A percentile compares a stretch with the other conserved stretches of the same genome.
These are phyloP conservation scores for Choristoneura fumiferana DNA, from an alignment of 1,140 invertebrate species.

Conservation along the genomic window DNA sequence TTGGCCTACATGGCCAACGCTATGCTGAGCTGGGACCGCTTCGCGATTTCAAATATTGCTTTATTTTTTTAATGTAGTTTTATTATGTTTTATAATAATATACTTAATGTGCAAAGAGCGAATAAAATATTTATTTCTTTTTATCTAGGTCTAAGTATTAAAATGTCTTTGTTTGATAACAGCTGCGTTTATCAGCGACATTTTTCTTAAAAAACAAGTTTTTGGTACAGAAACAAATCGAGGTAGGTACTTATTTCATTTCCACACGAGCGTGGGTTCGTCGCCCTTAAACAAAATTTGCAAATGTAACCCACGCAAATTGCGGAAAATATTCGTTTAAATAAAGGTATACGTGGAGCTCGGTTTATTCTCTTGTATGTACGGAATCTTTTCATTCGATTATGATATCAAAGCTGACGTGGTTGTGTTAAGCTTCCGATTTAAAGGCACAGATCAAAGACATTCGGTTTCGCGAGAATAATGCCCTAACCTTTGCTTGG, in stretches of 20 bases:
- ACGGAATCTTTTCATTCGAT: not conserved
- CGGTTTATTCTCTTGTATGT: not conserved
- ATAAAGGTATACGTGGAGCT: not conserved
- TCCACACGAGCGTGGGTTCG: not conserved
- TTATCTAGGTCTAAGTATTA: no score
- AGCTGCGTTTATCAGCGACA: no score
- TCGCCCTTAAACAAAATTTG: conserved; percentile 1
- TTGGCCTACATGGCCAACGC: no score
- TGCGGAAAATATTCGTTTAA: not conserved
- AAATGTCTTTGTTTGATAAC: no score
- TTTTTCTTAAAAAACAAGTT: no score
- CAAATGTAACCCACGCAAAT: not conserved
- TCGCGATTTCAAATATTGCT: no score
- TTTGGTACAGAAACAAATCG: no score
- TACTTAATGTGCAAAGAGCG: no score
- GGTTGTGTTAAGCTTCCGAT: not conserved
- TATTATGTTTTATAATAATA: no score
- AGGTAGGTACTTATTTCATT: not conserved
- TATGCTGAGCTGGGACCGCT: no score
- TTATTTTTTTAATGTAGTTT: no score
- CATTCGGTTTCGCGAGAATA: not conserved
- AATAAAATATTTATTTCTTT: no score
- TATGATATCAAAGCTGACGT: not conserved
- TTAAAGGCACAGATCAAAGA: conserved; percentile 1
- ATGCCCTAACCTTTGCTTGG: not conserved